phyloP scores from a whole-genome alignment of 2,113 vertebrate genomes.

The Gallinago paraguaiae region DNA sequence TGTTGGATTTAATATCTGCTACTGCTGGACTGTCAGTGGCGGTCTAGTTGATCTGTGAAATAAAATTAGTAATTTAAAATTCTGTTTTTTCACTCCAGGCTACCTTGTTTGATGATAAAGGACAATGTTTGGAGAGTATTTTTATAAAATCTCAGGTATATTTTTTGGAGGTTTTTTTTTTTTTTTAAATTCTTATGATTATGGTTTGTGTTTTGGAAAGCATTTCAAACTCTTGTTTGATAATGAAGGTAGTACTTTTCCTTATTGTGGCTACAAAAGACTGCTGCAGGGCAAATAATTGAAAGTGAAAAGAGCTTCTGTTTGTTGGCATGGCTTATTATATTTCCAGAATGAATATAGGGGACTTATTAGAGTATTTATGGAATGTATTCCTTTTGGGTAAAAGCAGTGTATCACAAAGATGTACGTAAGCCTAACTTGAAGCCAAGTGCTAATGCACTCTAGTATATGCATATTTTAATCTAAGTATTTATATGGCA shows the following conservation, averaged over 20 bases:
- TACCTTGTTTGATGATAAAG: slow-evolving; percentile 78
- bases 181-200: not conserved
- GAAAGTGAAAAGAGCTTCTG: not conserved
- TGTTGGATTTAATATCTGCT: not conserved
- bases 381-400: not conserved
- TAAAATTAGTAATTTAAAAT: not conserved
- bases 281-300: not conserved
- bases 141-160: slow-evolving; percentile 78
- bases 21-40: not conserved
- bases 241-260: not conserved
- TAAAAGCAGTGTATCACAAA: not conserved
- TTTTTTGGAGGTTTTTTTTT: not conserved
- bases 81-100: slow-evolving; percentile 65
- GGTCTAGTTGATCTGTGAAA: not conserved
- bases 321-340: not conserved
- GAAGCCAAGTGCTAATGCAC: not conserved
- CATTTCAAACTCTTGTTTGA: not conserved
- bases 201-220: not conserved
- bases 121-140: slow-evolving; percentile 77
- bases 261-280: not conserved
- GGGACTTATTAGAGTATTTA: not conserved
- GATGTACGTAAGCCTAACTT: not conserved
- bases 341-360: not conserved
- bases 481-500: not conserved
- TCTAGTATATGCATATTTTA: not conserved